Base-by-base conservation (phyloP, 2,888 invertebrate genomes). In the Cerastoderma edule region DNA sequence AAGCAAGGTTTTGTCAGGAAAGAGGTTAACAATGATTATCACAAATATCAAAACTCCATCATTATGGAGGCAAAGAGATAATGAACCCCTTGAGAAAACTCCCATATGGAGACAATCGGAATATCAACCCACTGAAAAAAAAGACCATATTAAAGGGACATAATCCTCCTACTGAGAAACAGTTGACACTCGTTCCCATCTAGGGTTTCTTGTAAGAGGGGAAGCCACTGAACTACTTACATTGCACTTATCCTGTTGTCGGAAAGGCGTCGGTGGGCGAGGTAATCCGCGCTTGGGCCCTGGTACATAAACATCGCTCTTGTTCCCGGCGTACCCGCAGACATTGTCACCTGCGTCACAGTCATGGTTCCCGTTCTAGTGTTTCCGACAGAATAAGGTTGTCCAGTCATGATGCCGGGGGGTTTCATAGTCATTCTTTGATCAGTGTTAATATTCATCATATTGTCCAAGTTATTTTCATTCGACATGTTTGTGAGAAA, bases 161-260 rank as follows among this genome's bases (percentile, higher is more conserved):
- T n/a, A n/a, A n/a, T n/a, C n/a, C n/a, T n/a, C n/a, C n/a, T n/a
- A n/a, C n/a, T n/a, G n/a, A n/a, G n/a, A n/a, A n/a, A n/a, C n/a
- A n/a, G n/a, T n/a, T n/a, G n/a, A n/a, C n/a, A n/a, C n/a, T n/a
- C n/a, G n/a, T n/a, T n/a, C n/a, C n/a, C n/a, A n/a, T n/a, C n/a
- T n/a, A n/a, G n/a, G n/a, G n/a, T n/a, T n/a, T n/a, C n/a, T n/a
- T n/a, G n/a, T n/a, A n/a, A n/a, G n/a, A n/a, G n/a, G n/a, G n/a
- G n/a, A n/a, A n/a, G n/a, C n/a, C n/a, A n/a, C n/a, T n/a, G n/a
- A n/a, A n/a, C 27, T 73, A 80, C 80, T 80, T 72, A 80, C 80
- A 80, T 80, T 16, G 75, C 66, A 44, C 72, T 75, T 22, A 80
- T 76, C 50, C 80, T 74, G 57, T 67, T 67, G 44, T 77, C 69